Evolutionary conservation across 2,888 invertebrate species (phyloP).

Genomic region (Eupsilia transversa): DNA sequence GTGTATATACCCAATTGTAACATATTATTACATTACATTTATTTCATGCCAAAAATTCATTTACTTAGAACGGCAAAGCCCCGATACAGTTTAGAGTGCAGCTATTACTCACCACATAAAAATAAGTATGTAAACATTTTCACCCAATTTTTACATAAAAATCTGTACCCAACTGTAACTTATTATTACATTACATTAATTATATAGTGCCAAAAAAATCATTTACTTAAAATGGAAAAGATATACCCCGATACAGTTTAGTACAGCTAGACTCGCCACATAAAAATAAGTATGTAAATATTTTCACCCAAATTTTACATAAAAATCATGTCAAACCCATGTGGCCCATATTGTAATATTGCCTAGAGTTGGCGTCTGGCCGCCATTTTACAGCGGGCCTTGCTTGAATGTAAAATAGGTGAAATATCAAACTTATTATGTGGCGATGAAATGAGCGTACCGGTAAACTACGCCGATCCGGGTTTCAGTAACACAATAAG

Average conservation of each 20-base stretch:
- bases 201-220: too few relatives aligned
- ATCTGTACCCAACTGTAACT: too few relatives aligned
- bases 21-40: too few relatives aligned
- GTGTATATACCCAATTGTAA: too few relatives aligned
- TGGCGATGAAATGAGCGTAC: constrained; percentile 50
- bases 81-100: neutral
- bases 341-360: constrained; percentile 68
- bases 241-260: neutral
- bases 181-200: too few relatives aligned
- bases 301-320: constrained; percentile 22
- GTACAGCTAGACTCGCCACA: neutral
- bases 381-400: constrained; percentile 71
- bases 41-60: neutral
- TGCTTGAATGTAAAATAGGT: constrained; percentile 81
- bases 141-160: constrained; percentile 39
- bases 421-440: constrained; percentile 77
- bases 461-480: constrained; percentile 23
- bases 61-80: neutral
- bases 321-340: constrained; percentile 60
- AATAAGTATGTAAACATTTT: neutral
- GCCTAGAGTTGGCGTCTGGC: constrained; percentile 72
- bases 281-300: neutral
- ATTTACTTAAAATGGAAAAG: neutral
- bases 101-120: neutral
- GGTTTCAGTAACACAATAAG: constrained; percentile 15